Evolutionary conservation across 2,113 vertebrate species (phyloP).

Genomic region (Anarrhichthys ocellatus): DNA sequence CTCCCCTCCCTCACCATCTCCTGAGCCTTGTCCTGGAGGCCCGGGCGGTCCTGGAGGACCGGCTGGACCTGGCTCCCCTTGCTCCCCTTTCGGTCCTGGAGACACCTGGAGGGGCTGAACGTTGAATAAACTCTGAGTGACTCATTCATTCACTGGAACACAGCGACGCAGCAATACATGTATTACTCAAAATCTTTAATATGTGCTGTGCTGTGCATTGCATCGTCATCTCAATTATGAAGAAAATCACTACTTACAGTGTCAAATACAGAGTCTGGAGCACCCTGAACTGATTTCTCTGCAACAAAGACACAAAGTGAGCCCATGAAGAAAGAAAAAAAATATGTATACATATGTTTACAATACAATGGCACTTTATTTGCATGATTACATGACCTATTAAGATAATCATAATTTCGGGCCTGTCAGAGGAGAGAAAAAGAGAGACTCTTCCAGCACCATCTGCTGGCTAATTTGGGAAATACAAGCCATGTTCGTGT

Average conservation of each 20-base stretch:
- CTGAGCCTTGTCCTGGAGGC: conserved; percentile 54
- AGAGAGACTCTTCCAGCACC: conserved; percentile 15
- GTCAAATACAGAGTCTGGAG: neutral
- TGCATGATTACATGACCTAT: no score
- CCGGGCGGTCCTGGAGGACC: conserved; percentile 77
- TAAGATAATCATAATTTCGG: neutral
- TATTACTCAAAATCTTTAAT: neutral
- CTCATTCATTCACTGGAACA: neutral
- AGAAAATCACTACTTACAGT: conserved; percentile 52
- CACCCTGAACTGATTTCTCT: conserved; percentile 3
- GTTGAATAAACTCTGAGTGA: neutral
- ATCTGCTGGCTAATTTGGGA: conserved; percentile 47
- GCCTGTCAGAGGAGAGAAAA: neutral
- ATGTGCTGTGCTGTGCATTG: neutral
- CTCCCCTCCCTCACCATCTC: conserved; percentile 34
- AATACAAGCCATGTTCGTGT: conserved; percentile 1
- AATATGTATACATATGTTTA: no score
- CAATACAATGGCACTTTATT: neutral
- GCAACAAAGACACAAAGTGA: conserved; percentile 34
- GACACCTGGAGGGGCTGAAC: conserved; percentile 50
- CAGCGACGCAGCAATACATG: neutral
- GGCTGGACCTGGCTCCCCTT: conserved; percentile 66
- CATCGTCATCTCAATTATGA: neutral
- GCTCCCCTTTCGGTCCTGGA: conserved; percentile 78
- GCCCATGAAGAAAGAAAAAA: neutral